Percentiles rank a stretch among this genome's conserved stretches.
Conservation (phyloP, 2,113 vertebrate species). For the Scomber colias region DNA sequence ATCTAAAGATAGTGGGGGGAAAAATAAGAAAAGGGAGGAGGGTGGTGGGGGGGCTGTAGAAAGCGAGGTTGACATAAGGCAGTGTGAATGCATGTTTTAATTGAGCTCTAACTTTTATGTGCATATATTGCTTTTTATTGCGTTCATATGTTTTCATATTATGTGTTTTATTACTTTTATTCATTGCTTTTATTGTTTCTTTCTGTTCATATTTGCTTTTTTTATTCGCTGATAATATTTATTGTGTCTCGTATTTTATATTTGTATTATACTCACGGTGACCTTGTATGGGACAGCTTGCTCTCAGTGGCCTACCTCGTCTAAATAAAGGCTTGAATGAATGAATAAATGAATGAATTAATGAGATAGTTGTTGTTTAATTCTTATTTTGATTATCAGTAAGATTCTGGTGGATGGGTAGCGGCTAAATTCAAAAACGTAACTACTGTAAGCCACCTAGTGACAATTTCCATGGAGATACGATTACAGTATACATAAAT, state of each 20-base stretch:
- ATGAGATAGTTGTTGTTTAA: constrained; percentile 3
- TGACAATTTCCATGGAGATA: constrained; percentile 33
- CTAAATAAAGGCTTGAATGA: too few relatives aligned
- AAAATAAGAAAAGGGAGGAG: background rate
- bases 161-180: too few relatives aligned
- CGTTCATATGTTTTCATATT: too few relatives aligned
- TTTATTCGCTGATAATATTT: too few relatives aligned
- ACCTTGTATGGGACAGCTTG: too few relatives aligned
- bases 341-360: too few relatives aligned
- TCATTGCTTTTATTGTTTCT: too few relatives aligned
- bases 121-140: too few relatives aligned
- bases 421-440: constrained; percentile 32
- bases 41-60: background rate
- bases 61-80: background rate
- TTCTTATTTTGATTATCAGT: constrained; percentile 40
- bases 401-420: constrained; percentile 2
- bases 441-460: background rate
- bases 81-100: background rate
- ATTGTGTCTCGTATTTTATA: too few relatives aligned
- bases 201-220: too few relatives aligned
- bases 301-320: too few relatives aligned
- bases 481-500: constrained; percentile 17
- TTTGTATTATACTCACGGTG: too few relatives aligned
- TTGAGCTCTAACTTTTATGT: background rate
- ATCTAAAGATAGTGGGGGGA: constrained; percentile 14